Percentiles rank a stretch among this genome's conserved stretches.
Evolutionary conservation across 2,888 invertebrate species (phyloP).

Genomic region (Macroteleia sp.): DNA sequence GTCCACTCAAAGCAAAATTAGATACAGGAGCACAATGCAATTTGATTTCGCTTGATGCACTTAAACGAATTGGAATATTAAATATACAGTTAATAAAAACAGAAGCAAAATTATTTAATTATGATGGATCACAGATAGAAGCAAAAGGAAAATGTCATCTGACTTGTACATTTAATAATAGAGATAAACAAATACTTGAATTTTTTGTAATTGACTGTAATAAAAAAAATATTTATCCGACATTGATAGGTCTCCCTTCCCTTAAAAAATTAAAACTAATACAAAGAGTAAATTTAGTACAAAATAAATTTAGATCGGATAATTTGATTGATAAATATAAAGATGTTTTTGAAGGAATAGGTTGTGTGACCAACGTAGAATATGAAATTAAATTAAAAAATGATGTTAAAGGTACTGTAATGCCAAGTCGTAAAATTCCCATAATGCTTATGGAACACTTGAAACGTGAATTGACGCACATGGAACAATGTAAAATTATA

Average conservation of each 20-base stretch:
- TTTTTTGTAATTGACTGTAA: too few relatives aligned
- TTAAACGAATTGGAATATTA: too few relatives aligned
- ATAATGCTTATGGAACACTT: conserved; percentile 55
- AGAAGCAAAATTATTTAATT: too few relatives aligned
- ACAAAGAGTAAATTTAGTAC: conserved; percentile 13
- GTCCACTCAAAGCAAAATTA: too few relatives aligned
- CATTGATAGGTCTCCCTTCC: conserved; percentile 33
- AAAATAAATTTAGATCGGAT: background rate
- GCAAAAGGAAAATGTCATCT: too few relatives aligned
- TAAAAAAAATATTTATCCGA: background rate
- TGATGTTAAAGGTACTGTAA: background rate
- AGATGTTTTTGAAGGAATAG: conserved; percentile 62
- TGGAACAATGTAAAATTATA: too few relatives aligned
- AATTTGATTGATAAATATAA: conserved; percentile 1
- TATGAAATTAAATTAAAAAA: conserved; percentile 41
- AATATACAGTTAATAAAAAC: too few relatives aligned
- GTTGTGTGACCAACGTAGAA: conserved; percentile 52
- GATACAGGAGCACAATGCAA: too few relatives aligned
- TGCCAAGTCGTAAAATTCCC: conserved; percentile 52
- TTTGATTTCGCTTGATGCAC: too few relatives aligned
- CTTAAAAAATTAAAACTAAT: conserved; percentile 22
- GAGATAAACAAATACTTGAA: too few relatives aligned
- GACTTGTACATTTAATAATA: too few relatives aligned
- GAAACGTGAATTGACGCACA: conserved; percentile 45
- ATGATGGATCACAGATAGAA: conserved; percentile 17